phyloP scores from a whole-genome alignment of 2,888 invertebrate species.

The Ferdinandea cuprea region DNA sequence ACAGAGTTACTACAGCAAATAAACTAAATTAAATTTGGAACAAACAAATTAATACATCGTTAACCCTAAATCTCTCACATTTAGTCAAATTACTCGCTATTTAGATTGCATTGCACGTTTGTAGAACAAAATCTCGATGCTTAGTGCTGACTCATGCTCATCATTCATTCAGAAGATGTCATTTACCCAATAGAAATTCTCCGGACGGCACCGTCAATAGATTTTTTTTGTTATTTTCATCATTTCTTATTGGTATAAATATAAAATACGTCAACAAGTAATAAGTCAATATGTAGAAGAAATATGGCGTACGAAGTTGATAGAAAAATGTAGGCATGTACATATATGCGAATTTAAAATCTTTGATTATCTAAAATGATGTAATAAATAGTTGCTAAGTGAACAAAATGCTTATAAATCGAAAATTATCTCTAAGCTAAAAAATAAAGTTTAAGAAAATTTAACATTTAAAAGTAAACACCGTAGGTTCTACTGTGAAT shows the following conservation, averaged over 20 bases:
- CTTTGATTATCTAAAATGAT: conserved; percentile 3
- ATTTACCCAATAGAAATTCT: background rate
- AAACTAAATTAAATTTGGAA: too few species aligned
- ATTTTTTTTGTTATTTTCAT: conserved; percentile 7
- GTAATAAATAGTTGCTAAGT: conserved; percentile 21
- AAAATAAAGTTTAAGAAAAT: background rate
- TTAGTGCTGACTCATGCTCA: conserved; percentile 38
- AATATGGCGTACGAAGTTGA: background rate
- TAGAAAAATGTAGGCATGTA: too few species aligned
- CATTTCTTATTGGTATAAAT: background rate
- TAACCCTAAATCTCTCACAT: conserved; percentile 6
- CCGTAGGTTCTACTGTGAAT: background rate
- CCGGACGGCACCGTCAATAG: conserved; percentile 6
- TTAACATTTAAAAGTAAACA: background rate
- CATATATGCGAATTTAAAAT: background rate
- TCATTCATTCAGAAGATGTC: conserved; percentile 47
- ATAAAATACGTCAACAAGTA: conserved; percentile 16
- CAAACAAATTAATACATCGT: background rate
- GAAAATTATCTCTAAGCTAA: too few species aligned
- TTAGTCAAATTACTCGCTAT: conserved; percentile 18
- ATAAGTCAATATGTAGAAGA: background rate
- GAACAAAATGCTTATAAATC: too few species aligned
- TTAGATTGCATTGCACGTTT: conserved; percentile 25
- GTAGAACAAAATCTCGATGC: background rate
- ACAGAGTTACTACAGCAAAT: too few species aligned